Conservation (phyloP, 2,113 vertebrate species). For the Antechinus flavipes region DNA sequence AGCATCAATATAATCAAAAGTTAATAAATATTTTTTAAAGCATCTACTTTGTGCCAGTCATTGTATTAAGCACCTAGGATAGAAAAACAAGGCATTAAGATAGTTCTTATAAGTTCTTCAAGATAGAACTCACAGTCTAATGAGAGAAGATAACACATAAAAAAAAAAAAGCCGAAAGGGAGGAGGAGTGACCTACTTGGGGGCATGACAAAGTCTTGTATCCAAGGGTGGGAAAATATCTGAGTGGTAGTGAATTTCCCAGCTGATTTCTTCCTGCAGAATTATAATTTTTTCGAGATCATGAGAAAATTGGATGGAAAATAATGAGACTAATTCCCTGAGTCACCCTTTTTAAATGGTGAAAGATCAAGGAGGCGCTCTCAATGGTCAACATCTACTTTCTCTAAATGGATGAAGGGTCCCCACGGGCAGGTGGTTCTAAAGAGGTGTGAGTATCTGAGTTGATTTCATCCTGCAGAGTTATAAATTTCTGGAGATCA, state of each 20-base stretch:
- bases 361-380: background rate
- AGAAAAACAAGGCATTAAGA: background rate
- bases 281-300: background rate
- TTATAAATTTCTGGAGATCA: background rate
- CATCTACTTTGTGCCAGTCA: background rate
- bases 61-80: background rate
- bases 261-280: background rate
- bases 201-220: background rate
- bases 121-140: background rate
- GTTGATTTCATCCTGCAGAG: background rate
- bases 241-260: background rate
- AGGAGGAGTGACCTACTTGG: background rate
- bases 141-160: background rate
- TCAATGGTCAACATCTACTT: background rate
- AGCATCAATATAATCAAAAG: background rate
- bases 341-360: background rate
- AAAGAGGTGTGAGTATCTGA: background rate
- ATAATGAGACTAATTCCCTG: background rate
- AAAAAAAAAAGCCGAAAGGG: too few species aligned
- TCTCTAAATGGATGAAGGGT: background rate
- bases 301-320: background rate
- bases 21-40: background rate
- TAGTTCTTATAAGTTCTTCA: background rate
- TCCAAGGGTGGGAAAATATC: background rate
- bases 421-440: too few species aligned